Evolutionary conservation across 1,140 invertebrate genomes (phyloP), one percentile per base, ranked within the genome.

Genomic region (Neotoxoptera formosana): DNA sequence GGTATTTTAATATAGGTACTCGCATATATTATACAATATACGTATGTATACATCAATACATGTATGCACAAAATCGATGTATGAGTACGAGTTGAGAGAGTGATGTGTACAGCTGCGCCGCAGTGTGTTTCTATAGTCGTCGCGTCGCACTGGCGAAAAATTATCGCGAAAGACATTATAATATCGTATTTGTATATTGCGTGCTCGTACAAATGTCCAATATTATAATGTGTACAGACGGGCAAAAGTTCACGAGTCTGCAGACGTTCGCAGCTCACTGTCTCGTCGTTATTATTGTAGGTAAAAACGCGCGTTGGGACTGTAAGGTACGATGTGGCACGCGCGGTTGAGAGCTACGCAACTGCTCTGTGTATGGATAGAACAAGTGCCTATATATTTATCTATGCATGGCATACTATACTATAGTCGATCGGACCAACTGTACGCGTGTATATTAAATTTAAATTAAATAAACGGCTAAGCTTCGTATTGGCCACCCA

Each of bases 401-500:
- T 76, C 60, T n/a, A 14, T 76, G 60, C n/a, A 17, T 4, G 14
- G n/a, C 30, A n/a, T n/a, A 23, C 51, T 76, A 76, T 76, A 17
- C 4, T 14, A 30, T 34, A 34, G n/a, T 76, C 30, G 30, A 76
- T 76, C 60, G 60, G 14, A 76, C 60, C n/a, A n/a, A 20, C 60
- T 36, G 76, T 11, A 8, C 34, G 30, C 14, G 14, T n/a, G 30
- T n/a, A 48, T 14, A 48, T 87, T 51, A 60, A 91, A 91, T 91
- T 67, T 34, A 83, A 76, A n/a, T 34, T 76, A 91, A 81, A 45
- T 17, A 51, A n/a, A 36, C 76, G 7, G 34, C 34, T 83, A 9
- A 83, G 60, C 34, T 9, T 20, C 34, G 51, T 20, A 9, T 51
- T 91, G 90, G 41, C 90, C 90, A 91, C 90, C 90, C 90, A 91